Evolutionary conservation across 2,888 invertebrate genomes (phyloP).

Genomic region (Scaptomyza caliginosa): DNA sequence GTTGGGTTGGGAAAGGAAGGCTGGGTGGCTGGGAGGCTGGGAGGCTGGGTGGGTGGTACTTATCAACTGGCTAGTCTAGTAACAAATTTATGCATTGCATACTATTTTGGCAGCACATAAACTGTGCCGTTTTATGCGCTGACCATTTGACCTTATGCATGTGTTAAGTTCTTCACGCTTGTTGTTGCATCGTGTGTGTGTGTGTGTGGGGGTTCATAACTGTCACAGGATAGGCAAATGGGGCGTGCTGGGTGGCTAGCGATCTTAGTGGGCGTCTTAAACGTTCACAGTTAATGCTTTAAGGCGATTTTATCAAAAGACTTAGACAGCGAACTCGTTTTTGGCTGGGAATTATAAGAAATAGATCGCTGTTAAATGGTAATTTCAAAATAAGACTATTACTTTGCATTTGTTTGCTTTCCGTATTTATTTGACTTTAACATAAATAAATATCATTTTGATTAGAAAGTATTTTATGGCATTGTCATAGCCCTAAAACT

Average conservation of each 20-base stretch:
- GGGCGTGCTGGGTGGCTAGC: conserved; percentile 55
- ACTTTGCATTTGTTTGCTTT: too few relatives aligned
- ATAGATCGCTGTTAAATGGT: conserved; percentile 21
- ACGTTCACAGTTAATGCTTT: conserved; percentile 44
- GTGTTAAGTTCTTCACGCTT: conserved; percentile 51
- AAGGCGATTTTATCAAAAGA: conserved; percentile 52
- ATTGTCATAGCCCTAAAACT: conserved; percentile 34
- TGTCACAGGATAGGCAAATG: conserved; percentile 50
- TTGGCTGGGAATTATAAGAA: neutral
- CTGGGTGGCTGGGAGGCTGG: too few relatives aligned
- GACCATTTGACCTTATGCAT: conserved; percentile 70
- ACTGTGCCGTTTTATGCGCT: conserved; percentile 64
- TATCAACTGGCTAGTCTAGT: conserved; percentile 55
- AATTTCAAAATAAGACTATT: too few relatives aligned
- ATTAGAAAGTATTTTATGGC: conserved; percentile 9
- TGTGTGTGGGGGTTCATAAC: conserved; percentile 39
- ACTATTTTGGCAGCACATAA: conserved; percentile 67
- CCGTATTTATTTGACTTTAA: neutral
- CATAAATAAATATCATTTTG: neutral
- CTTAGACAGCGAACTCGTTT: conserved; percentile 51
- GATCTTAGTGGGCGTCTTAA: conserved; percentile 40
- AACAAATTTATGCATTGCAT: conserved; percentile 65
- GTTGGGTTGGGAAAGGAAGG: neutral
- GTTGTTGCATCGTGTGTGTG: conserved; percentile 4
- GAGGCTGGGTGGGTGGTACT: too few relatives aligned